These are phyloP conservation scores for Prunella strophiata DNA, from an alignment of 2,797 vertebrate genomes.

Conservation along the genomic window DNA sequence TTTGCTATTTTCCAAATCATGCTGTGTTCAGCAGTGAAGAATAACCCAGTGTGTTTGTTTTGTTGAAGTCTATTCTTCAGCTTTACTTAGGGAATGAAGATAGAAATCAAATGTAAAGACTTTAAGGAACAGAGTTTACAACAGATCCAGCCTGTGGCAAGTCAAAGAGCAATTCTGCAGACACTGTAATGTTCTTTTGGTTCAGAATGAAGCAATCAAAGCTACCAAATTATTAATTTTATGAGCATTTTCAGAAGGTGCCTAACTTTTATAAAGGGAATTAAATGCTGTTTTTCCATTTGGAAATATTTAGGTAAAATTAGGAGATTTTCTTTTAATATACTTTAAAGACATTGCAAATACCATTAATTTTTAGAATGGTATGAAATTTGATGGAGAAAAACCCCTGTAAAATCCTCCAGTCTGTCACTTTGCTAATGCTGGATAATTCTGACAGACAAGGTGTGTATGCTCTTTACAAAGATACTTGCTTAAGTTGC, in stretches of 20 bases:
- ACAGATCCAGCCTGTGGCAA: neutral
- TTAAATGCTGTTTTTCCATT: slow-evolving; percentile 19
- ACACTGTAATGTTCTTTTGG: neutral
- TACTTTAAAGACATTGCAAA: neutral
- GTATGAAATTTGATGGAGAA: neutral
- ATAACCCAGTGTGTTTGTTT: neutral
- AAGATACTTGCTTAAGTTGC: neutral
- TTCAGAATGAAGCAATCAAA: neutral
- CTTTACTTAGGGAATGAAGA: neutral
- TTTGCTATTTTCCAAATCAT: neutral
- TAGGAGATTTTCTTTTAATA: neutral
- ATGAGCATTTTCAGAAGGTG: slow-evolving; percentile 46
- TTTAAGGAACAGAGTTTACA: neutral
- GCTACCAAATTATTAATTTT: slow-evolving; percentile 4
- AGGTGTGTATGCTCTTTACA: neutral
- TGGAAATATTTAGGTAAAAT: slow-evolving; percentile 14
- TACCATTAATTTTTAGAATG: neutral
- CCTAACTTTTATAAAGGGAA: slow-evolving; percentile 53
- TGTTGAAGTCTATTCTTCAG: neutral
- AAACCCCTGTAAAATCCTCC: neutral
- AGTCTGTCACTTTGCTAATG: neutral
- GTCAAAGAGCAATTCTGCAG: neutral
- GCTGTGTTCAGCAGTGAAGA: neutral
- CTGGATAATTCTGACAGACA: neutral
- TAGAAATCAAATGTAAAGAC: neutral